Evolutionary conservation across 1,140 invertebrate genomes (phyloP), one percentile per base, ranked within the genome.

Genomic region (Trissolcus basalis): DNA sequence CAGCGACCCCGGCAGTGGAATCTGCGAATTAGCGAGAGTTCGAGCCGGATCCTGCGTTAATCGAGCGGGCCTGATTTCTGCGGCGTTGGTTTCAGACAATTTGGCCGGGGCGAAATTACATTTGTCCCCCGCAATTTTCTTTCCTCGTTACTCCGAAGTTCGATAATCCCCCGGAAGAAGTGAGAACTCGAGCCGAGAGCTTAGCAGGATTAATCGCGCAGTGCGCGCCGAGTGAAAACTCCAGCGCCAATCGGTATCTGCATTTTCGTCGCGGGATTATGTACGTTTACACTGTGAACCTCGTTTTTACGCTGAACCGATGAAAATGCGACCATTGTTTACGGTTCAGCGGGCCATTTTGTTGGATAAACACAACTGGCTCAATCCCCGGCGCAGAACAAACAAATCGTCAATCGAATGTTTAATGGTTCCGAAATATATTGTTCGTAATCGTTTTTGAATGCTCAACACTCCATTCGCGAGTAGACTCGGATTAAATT

Each of bases 21-120:
- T 27, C 19, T 27, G 19, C 33, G 60, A 86, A 86, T 85, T 85
- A 85, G 83, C 80, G 78, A 81, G 79, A 80, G 75, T 82, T 84
- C 67, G 73, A 74, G 69, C 60, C 72, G 78, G 76, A 83, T 80
- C 80, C 68, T 65, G 61, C 75, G 81, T 83, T 85, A 84, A 85
- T 82, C 83, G 80, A 80, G 61, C 68, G 54, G 58, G 55, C 51
- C 77, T 75, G 82, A 85, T 84, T 85, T 83, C 78, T 67, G 70
- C 65, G 80, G 77, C 75, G 75, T 78, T 68, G 63, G 79, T 84
- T 75, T 84, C 80, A 80, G 78, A 80, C 83, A 81, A 85, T 84
- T 86, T 81, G 75, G 9, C 65, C 39, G 60, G 63, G 55, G 56
- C 51, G 76, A 81, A 82, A 83, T 84, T 85, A 83, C 84, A 78